Evolutionary conservation across 2,888 invertebrate species (phyloP).

Genomic region (Caenorhabditis sp.): DNA sequence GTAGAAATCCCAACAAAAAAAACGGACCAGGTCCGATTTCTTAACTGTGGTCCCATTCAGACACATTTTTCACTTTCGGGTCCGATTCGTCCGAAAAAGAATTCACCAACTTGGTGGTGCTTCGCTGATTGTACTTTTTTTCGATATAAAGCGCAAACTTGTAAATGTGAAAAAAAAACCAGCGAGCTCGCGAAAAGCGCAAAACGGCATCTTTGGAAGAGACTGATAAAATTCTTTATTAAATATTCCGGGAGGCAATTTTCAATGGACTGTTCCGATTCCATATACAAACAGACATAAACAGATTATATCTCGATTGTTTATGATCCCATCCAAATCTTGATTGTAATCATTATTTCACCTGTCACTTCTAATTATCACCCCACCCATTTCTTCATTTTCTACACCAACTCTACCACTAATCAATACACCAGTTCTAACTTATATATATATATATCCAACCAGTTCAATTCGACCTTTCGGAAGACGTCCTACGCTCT

Average conservation of each 20-base stretch:
- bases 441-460: background rate
- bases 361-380: constrained; percentile 1
- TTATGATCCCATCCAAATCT: background rate
- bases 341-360: background rate
- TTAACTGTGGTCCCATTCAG: no score
- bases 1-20: no score
- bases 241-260: background rate
- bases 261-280: background rate
- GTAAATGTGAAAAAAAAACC: no score
- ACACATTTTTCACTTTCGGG: no score
- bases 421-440: background rate
- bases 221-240: background rate
- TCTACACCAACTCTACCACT: background rate
- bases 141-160: no score
- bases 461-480: constrained; percentile 1
- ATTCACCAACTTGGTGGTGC: no score
- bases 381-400: background rate
- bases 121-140: no score
- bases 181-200: no score
- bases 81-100: no score
- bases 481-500: background rate
- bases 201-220: no score
- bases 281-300: background rate
- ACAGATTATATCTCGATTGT: background rate
- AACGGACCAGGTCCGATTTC: no score